Evolutionary conservation across 2,888 invertebrate genomes (phyloP), one percentile per base, ranked within the genome.

Genomic region (Cephalotes varians): DNA sequence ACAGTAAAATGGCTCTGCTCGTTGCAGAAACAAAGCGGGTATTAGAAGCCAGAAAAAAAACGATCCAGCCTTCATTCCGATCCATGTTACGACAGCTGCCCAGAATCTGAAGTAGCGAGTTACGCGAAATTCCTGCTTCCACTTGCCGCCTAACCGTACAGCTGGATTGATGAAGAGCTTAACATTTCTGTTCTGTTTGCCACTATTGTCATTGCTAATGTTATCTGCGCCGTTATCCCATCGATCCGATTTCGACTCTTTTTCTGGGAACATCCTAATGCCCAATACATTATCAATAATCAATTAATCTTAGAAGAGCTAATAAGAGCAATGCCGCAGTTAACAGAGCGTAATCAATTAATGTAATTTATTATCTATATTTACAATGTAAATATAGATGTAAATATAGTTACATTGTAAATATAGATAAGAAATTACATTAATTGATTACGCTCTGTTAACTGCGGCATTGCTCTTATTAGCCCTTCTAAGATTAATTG

Each of bases 11-110:
- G 74, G 40, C 0, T 44, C 25, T 5, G 80, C 28, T 47, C 80
- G 71, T 60, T 73, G 77, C 1, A 88, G 44, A 0, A 65, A 85
- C 40, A 91, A 47, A 7, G 84, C 62, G 5, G 92, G 91, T n/a
- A 91, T 47, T 6, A 91, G 69, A 9, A 91, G 83, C 88, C 90
- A 91, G n/a, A 93, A 86, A 25, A 90, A 90, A 6, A 93, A 82
- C 15, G 81, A 58, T 2, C 85, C 87, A 2, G 73, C 67, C 71
- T 86, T 92, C 15, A 88, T 77, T 2, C 90, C 91, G 5, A 85
- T 54, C 87, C 90, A 91, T 1, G 91, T 88, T 6, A 91, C 6
- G 2, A 76, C 84, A 9, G 86, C 86, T 12, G 86, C 84, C 92
- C 92, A 93, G 65, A 93, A 92, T 51, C 85, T 90, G 6, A 88